phyloP scores from a whole-genome alignment of 2,888 invertebrate species.

The Dryococelus australis region DNA sequence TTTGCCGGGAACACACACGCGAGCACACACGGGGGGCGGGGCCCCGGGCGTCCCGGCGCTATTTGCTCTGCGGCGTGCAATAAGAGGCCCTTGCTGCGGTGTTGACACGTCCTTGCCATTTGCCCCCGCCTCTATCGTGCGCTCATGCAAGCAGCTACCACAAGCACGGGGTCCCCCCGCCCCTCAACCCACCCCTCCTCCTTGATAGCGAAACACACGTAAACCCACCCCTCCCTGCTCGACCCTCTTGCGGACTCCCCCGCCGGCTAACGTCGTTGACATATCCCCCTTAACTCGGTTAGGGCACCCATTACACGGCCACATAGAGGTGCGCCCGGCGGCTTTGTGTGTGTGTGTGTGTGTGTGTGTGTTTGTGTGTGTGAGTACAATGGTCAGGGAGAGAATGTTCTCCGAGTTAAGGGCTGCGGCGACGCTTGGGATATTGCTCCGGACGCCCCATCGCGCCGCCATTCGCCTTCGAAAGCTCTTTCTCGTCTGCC shows the following conservation, averaged over 20 bases:
- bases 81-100: constrained; percentile 10
- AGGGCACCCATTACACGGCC: neutral
- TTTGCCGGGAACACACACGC: constrained; percentile 9
- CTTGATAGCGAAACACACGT: neutral
- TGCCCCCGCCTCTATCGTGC: neutral
- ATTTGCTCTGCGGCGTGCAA: constrained; percentile 16
- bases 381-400: no score
- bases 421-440: no score
- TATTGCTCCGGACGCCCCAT: no score
- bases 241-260: neutral
- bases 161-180: neutral
- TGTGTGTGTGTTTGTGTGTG: no score
- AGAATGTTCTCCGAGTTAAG: no score
- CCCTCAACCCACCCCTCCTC: neutral
- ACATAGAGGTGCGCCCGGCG: neutral
- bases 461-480: no score
- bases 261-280: constrained; percentile 5
- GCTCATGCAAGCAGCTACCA: neutral
- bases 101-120: constrained; percentile 16
- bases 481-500: no score
- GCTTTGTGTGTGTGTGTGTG: no score
- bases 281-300: neutral
- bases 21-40: neutral
- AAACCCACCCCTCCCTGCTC: neutral
- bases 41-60: neutral